phyloP scores from a whole-genome alignment of 2,797 vertebrate species.

The Acomys russatus region DNA sequence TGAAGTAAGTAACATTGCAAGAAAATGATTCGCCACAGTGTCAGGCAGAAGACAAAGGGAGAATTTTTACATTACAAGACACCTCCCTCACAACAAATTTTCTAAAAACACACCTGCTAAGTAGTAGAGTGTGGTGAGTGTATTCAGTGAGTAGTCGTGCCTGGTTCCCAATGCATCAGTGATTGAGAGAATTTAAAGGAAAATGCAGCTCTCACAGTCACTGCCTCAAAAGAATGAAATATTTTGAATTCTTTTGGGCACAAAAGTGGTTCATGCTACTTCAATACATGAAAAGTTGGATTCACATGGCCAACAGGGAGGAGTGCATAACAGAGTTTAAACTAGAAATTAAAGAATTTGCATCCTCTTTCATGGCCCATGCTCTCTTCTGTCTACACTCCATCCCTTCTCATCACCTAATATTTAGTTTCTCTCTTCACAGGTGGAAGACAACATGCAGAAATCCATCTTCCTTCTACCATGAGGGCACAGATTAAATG shows the following conservation, averaged over 20 bases:
- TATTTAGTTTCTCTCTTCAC: not conserved
- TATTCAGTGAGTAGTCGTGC: not conserved
- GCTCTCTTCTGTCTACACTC: not conserved
- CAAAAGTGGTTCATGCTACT: not conserved
- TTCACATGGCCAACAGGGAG: too few species aligned
- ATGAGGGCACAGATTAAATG: not conserved
- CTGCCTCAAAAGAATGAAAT: not conserved
- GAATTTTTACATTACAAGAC: not conserved
- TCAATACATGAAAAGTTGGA: not conserved
- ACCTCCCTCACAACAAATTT: not conserved
- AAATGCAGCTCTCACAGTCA: not conserved
- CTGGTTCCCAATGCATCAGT: not conserved
- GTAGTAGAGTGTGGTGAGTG: not conserved
- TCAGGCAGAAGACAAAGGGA: not conserved
- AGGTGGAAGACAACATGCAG: not conserved
- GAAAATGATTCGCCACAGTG: not conserved
- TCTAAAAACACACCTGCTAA: not conserved
- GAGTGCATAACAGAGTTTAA: not conserved
- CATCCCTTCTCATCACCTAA: not conserved
- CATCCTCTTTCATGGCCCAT: not conserved
- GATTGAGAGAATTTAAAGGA: not conserved
- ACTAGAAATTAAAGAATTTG: not conserved
- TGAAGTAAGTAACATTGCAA: not conserved
- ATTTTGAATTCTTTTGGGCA: not conserved
- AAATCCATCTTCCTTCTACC: not conserved